Evolutionary conservation across 2,113 vertebrate genomes (phyloP).

Genomic region (Rhabdomys dilectus): DNA sequence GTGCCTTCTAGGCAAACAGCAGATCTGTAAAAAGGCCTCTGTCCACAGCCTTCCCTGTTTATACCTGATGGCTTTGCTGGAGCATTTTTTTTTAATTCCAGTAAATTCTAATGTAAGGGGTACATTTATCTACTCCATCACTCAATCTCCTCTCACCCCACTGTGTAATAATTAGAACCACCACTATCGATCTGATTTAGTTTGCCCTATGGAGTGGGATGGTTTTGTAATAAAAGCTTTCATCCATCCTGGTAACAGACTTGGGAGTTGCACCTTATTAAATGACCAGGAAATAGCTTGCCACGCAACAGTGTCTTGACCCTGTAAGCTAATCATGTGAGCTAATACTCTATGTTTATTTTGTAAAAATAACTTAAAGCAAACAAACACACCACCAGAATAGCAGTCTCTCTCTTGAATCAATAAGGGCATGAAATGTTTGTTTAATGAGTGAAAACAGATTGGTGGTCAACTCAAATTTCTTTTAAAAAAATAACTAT

Average conservation of each 20-base stretch:
- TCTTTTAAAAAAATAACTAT: neutral
- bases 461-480: neutral
- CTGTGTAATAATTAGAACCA: slow-evolving; percentile 34
- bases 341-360: slow-evolving; percentile 55
- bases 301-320: slow-evolving; percentile 64
- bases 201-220: slow-evolving; percentile 56
- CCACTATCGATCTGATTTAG: slow-evolving; percentile 21
- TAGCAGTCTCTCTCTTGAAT: neutral
- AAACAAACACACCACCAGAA: neutral
- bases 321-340: slow-evolving; percentile 55
- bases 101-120: slow-evolving; percentile 8
- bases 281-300: slow-evolving; percentile 63
- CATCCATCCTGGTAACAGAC: slow-evolving; percentile 70
- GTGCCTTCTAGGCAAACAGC: slow-evolving; percentile 38
- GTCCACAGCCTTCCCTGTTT: neutral
- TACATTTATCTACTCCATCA: slow-evolving; percentile 50
- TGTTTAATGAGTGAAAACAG: neutral
- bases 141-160: no score
- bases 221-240: slow-evolving; percentile 68
- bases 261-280: slow-evolving; percentile 66
- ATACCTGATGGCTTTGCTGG: slow-evolving; percentile 48
- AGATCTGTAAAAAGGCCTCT: slow-evolving; percentile 61
- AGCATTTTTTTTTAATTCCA: neutral
- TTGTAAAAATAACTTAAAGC: slow-evolving; percentile 20
- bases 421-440: neutral